phyloP scores from a whole-genome alignment of 2,797 vertebrate species.

The Tiaroga cobitis region DNA sequence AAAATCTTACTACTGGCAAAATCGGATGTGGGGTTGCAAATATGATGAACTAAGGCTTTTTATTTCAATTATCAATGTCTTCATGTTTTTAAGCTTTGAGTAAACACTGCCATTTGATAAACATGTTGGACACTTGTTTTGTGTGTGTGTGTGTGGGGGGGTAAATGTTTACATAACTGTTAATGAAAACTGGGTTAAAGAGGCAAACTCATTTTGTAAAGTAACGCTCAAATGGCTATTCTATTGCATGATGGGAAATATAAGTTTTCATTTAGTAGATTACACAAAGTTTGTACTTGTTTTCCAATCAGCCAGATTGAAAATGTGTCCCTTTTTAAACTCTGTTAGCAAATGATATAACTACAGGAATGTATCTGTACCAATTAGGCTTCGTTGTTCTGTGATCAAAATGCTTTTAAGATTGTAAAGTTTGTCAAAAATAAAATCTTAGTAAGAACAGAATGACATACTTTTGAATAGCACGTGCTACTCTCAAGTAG shows the following conservation, averaged over 20 bases:
- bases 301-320: slow-evolving; percentile 14
- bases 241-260: slow-evolving; percentile 37
- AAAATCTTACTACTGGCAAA: slow-evolving; percentile 18
- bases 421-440: slow-evolving; percentile 20
- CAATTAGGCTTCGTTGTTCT: slow-evolving; percentile 33
- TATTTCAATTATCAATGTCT: not conserved
- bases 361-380: slow-evolving; percentile 26
- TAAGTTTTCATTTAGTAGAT: slow-evolving; percentile 22
- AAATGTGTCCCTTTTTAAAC: slow-evolving; percentile 35
- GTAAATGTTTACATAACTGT: slow-evolving; percentile 30
- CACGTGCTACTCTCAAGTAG: slow-evolving; percentile 24
- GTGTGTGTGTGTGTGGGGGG: not conserved
- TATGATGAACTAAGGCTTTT: not conserved
- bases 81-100: slow-evolving; percentile 21
- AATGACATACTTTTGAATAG: slow-evolving; percentile 22
- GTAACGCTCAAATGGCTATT: slow-evolving; percentile 12
- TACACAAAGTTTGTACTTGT: slow-evolving; percentile 3
- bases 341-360: slow-evolving; percentile 16
- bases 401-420: slow-evolving; percentile 20
- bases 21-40: not conserved
- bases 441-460: slow-evolving; percentile 31
- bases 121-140: slow-evolving; percentile 8
- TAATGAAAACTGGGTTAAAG: slow-evolving; percentile 9
- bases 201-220: slow-evolving; percentile 30
- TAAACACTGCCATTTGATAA: slow-evolving; percentile 51